Base-by-base conservation (phyloP, 2,797 vertebrate species). In the Ataeniobius toweri region DNA sequence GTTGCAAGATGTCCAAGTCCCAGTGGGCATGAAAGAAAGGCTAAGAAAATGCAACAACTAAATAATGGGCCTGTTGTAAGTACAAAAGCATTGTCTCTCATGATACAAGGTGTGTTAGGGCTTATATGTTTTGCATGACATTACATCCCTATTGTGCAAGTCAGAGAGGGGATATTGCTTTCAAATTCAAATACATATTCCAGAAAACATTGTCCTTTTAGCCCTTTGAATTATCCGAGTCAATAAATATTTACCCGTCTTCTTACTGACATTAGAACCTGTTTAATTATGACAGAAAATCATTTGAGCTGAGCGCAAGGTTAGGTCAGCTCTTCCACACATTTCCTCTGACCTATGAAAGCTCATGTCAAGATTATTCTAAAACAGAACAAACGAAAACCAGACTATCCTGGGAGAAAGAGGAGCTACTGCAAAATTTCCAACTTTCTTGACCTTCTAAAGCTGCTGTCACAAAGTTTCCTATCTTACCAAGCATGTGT, bases 1-100 rank as follows among this genome's bases (percentile, higher is more conserved):
- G 84, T 87, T 92, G 92, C 91, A 90, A 91, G 89, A 92, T 80
- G 89, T 91, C 91, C 89, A 92, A 90, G 90, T 92, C 93, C 89
- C 89, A 8, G 65, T 82, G 78, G 85, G 84, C 81, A 87, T 90
- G 84, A 93, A 91, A 89, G 82, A 87, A 48, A 44, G 88, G 76
- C 65, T 41, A 13, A 2, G 51, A 86, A 89, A 91, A 89, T 78
- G 86, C 87, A 87, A 92, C 89, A 86, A 91, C 89, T 91, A 93
- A 91, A 94, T 93, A 93, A 93, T 90, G 83, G 86, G 82, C 84
- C 50, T 22, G 85, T 85, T 73, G 77, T 89, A 76, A 24, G 82
- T 71, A 85, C 80, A 86, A 91, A 93, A 86, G 91, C 88, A 86
- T 86, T 83, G 86, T 91, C 83, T 91, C 69, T 58, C 71, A 86